Base-by-base conservation (phyloP, 2,888 invertebrate genomes). In the Empis stercorea region DNA sequence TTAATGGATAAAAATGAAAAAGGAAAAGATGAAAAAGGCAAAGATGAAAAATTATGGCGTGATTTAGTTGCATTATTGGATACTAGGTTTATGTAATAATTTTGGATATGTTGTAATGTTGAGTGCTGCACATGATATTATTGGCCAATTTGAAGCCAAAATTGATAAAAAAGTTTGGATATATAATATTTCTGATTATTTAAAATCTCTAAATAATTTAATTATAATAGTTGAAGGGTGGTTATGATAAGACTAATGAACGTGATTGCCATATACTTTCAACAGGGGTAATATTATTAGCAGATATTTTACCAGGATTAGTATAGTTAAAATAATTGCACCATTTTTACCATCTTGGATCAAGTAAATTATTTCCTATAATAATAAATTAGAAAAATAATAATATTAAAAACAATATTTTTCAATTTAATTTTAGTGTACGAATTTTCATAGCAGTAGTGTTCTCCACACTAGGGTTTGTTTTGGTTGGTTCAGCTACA, bases 71-170 rank as follows among this genome's bases (percentile, higher is more conserved):
- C 80, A 1, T 83, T n/a, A 78, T 59, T 83, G 87, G 87, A 71
- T 88, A 2, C 70, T 91, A 39, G 89, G 89, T 6, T 67, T 89
- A 10, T 84, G 84, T 64, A 89, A 91, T 65, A 91, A 88, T 68
- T 88, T 84, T 66, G 86, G 85, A 45, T 89, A 88, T 65, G 87
- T 87, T 37, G 82, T 89, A 23, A 88, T 88, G 87, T 68, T 88
- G 46, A 84, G 81, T 61, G 87, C 87, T 9, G 88, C 89, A 1
- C 80, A 83, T 62, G 87, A 89, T 63, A 84, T 88, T 46, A 65
- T 59, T 47, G 69, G 53, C 48, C 66, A 58, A 54, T 68, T 68
- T 48, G n/a, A 60, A 66, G 27, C 13, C 11, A 17, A 17, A 17
- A 17, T 4, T 15, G 15, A 13, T 27, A 27, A 7, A n/a, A n/a